Percentiles rank a stretch among this genome's conserved stretches.
These are phyloP conservation scores for Aurelia coerulea DNA, from an alignment of 30 jellyfish, hydroid and myxozoan genomes.

Conservation along the genomic window DNA sequence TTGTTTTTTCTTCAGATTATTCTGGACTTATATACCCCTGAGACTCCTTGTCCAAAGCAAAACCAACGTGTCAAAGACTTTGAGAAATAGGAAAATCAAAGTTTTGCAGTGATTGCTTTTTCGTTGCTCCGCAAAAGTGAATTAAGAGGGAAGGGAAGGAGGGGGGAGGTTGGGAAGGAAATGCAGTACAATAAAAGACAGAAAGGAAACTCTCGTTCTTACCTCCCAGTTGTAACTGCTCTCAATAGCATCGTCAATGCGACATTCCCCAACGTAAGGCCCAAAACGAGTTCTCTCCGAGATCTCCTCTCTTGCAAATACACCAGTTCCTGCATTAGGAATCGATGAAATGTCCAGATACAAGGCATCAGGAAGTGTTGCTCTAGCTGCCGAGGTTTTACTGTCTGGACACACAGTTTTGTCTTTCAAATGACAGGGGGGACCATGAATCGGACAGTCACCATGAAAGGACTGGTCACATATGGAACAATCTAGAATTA, in stretches of 20 bases:
- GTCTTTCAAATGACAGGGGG: slow-evolving; percentile 45
- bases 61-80: no score
- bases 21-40: no score
- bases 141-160: no score
- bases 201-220: background rate
- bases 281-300: slow-evolving; percentile 82
- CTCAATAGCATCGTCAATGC: slow-evolving; percentile 70
- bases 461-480: slow-evolving; percentile 77
- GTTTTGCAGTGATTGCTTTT: no score
- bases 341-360: slow-evolving; percentile 68
- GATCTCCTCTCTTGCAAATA: slow-evolving; percentile 66
- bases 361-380: slow-evolving; percentile 82
- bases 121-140: no score
- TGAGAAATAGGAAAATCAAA: no score
- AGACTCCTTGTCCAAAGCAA: no score
- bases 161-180: no score
- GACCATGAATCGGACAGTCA: slow-evolving; percentile 92
- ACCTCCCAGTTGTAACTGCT: slow-evolving; percentile 97
- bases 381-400: slow-evolving; percentile 35
- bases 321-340: slow-evolving; percentile 95
- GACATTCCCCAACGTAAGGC: slow-evolving; percentile 82
- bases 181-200: background rate
- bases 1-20: no score
- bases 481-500: slow-evolving; percentile 67
- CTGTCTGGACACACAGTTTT: background rate